Conservation (phyloP, 2,888 invertebrate genomes). For the Ommatoiulus sabulosus region DNA sequence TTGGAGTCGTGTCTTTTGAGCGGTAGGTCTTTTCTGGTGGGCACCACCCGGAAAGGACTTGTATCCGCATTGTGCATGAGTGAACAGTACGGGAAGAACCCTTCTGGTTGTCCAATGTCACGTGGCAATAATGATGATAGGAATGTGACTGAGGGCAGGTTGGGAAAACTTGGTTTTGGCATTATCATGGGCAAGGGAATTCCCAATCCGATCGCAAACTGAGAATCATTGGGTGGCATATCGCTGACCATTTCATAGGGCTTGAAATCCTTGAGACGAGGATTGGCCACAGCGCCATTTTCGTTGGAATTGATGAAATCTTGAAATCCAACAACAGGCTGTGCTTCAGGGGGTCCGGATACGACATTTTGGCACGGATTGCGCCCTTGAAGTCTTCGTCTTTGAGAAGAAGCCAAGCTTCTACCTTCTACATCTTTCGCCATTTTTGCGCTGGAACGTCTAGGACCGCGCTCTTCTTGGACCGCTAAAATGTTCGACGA, state of each 20-base stretch:
- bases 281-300: background rate
- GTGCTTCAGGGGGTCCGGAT: slow-evolving; percentile 1
- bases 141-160: background rate
- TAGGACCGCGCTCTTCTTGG: slow-evolving; percentile 85
- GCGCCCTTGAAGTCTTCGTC: slow-evolving; percentile 16
- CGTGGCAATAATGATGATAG: slow-evolving; percentile 5
- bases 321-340: background rate
- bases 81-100: slow-evolving; percentile 10
- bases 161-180: background rate
- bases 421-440: slow-evolving; percentile 15
- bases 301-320: background rate
- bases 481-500: slow-evolving; percentile 72
- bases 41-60: slow-evolving; percentile 55
- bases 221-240: background rate
- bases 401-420: background rate
- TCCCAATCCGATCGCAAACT: slow-evolving; percentile 39
- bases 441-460: slow-evolving; percentile 64
- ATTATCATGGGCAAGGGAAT: background rate
- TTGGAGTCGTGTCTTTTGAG: background rate
- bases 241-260: slow-evolving; percentile 34
- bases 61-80: slow-evolving; percentile 53
- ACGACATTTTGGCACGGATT: background rate
- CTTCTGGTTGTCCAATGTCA: background rate
- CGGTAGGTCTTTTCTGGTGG: slow-evolving; percentile 4
- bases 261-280: background rate